Evolutionary conservation across 2,797 vertebrate genomes (phyloP).

Genomic region (Pipistrellus nathusii): DNA sequence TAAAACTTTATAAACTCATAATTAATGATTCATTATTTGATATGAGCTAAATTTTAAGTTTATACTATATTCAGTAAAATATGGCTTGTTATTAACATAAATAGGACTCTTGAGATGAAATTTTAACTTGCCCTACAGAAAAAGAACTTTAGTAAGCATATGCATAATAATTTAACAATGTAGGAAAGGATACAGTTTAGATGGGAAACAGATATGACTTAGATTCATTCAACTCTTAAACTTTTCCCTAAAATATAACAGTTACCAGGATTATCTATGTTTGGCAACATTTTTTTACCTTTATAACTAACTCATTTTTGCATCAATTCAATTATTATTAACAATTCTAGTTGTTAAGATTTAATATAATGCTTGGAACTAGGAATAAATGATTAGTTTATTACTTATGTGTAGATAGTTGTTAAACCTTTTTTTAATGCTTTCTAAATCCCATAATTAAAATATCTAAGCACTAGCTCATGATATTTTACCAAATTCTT

Average conservation of each 20-base stretch:
- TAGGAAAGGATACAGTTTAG: not conserved
- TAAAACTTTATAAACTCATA: not conserved
- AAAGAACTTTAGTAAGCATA: not conserved
- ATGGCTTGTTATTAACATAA: constrained; percentile 30
- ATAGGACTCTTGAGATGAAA: not conserved
- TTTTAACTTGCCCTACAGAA: constrained; percentile 32
- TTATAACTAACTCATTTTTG: constrained; percentile 30
- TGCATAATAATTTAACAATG: not conserved
- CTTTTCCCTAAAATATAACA: not conserved
- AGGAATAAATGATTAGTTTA: not conserved
- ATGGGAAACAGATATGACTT: constrained; percentile 2
- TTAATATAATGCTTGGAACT: constrained; percentile 29
- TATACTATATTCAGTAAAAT: constrained; percentile 35
- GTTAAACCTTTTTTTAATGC: constrained; percentile 45
- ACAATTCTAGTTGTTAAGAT: constrained; percentile 13
- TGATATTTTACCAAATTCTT: constrained; percentile 18
- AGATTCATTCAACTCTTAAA: not conserved
- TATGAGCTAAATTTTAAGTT: constrained; percentile 36
- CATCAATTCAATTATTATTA: not conserved
- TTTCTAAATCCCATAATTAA: constrained; percentile 29
- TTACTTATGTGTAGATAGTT: not conserved
- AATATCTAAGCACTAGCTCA: not conserved
- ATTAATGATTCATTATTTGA: constrained; percentile 37
- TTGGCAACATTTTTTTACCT: not conserved
- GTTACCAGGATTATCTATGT: not conserved